These are phyloP conservation scores for Aplidium turbinatum DNA, from an alignment of 23 tunicate genomes.

Conservation along the genomic window DNA sequence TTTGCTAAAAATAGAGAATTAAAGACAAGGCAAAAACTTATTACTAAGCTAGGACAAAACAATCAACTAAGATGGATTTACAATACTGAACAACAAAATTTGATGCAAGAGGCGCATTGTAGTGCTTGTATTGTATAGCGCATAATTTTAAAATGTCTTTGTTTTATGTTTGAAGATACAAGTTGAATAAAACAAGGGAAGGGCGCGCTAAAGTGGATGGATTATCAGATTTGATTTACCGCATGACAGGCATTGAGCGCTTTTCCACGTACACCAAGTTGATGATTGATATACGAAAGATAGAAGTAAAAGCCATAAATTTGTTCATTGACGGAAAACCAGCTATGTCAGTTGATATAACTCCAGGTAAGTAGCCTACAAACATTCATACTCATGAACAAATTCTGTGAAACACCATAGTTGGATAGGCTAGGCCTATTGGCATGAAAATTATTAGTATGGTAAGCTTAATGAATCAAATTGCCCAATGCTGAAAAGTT, in stretches of 20 bases:
- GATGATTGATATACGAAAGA: conserved; percentile 64
- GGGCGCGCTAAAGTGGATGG: conserved; percentile 72
- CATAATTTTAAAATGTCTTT: too few relatives aligned
- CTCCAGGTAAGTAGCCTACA: conserved; percentile 26
- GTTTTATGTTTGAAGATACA: conserved; percentile 33
- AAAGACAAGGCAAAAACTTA: too few relatives aligned
- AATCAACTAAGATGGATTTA: too few relatives aligned
- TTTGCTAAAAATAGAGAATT: too few relatives aligned
- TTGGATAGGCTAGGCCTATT: not conserved
- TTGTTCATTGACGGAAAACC: conserved; percentile 65
- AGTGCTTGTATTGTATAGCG: too few relatives aligned
- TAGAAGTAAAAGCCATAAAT: conserved; percentile 64
- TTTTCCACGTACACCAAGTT: conserved; percentile 59
- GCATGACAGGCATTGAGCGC: conserved; percentile 10
- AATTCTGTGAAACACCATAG: too few relatives aligned
- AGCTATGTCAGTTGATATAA: conserved; percentile 58
- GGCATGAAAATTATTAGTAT: not conserved
- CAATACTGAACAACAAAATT: too few relatives aligned
- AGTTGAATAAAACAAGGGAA: conserved; percentile 50
- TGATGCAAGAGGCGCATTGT: too few relatives aligned
- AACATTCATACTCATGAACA: not conserved
- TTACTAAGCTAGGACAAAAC: too few relatives aligned
- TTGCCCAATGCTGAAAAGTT: not conserved
- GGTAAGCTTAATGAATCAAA: not conserved
- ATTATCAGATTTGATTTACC: conserved; percentile 61